phyloP scores from a whole-genome alignment of 2,113 vertebrate species.

The Saimiri boliviensis region DNA sequence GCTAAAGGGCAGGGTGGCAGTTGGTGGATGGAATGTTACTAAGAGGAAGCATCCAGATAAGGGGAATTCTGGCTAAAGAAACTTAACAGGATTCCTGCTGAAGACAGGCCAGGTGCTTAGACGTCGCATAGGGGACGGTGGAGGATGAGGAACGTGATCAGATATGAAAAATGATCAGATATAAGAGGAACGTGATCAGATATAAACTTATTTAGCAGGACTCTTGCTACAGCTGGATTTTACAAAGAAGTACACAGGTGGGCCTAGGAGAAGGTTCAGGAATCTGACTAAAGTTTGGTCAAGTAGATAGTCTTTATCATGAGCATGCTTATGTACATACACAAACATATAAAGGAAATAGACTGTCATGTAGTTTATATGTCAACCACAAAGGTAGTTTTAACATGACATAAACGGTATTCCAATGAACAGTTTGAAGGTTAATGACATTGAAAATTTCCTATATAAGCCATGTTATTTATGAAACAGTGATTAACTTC shows the following conservation, averaged over 20 bases:
- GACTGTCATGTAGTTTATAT: not conserved
- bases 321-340: not conserved
- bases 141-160: not conserved
- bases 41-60: not conserved
- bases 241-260: not conserved
- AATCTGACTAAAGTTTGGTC: not conserved
- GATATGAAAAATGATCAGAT: not conserved
- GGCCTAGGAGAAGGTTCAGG: not conserved
- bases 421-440: not conserved
- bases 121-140: not conserved
- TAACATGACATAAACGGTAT: not conserved
- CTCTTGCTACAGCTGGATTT: not conserved
- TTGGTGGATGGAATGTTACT: not conserved
- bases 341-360: not conserved
- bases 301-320: not conserved
- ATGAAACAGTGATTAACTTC: constrained; percentile 48
- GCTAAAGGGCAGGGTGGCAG: not conserved
- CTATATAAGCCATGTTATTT: not conserved
- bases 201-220: not conserved
- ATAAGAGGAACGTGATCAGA: not conserved
- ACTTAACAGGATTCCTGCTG: not conserved
- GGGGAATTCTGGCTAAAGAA: not conserved
- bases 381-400: not conserved
- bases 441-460: constrained; percentile 17
- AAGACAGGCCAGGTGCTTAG: not conserved